phyloP scores from a whole-genome alignment of 2,113 vertebrate genomes.

The Donacobius atricapilla region DNA sequence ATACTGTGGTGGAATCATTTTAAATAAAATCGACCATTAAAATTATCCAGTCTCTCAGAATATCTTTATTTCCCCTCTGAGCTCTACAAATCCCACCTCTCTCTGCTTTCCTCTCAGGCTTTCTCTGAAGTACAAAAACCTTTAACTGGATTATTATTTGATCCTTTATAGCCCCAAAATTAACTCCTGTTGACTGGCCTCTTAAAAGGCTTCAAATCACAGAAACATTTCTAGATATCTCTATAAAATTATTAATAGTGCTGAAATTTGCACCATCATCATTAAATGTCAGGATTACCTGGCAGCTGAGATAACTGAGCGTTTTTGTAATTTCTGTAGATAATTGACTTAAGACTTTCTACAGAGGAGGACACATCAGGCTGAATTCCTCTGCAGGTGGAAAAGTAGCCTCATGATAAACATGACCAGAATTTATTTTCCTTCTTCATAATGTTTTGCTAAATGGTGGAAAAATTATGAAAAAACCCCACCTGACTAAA shows the following conservation, averaged over 20 bases:
- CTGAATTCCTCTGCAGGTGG: background rate
- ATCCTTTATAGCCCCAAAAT: background rate
- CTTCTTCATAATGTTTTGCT: background rate
- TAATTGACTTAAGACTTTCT: background rate
- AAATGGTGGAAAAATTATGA: background rate
- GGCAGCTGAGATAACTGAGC: background rate
- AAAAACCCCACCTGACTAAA: background rate
- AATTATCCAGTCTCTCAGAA: background rate
- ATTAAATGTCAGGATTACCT: background rate
- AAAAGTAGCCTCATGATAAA: background rate
- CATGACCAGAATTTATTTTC: background rate
- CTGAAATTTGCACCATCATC: background rate
- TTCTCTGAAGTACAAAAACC: background rate
- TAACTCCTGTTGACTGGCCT: background rate
- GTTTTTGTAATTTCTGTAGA: background rate
- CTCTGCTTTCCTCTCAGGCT: background rate
- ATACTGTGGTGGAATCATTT: background rate
- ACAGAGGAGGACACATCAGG: background rate
- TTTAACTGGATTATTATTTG: background rate
- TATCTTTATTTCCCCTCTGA: slow-evolving; percentile 16
- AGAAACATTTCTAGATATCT: background rate
- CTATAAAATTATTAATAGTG: background rate
- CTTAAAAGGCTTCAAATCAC: background rate
- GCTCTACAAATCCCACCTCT: background rate
- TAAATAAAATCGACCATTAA: slow-evolving; percentile 1